phyloP scores from a whole-genome alignment of 2,888 invertebrate species.

The Oscheius myriophilus region DNA sequence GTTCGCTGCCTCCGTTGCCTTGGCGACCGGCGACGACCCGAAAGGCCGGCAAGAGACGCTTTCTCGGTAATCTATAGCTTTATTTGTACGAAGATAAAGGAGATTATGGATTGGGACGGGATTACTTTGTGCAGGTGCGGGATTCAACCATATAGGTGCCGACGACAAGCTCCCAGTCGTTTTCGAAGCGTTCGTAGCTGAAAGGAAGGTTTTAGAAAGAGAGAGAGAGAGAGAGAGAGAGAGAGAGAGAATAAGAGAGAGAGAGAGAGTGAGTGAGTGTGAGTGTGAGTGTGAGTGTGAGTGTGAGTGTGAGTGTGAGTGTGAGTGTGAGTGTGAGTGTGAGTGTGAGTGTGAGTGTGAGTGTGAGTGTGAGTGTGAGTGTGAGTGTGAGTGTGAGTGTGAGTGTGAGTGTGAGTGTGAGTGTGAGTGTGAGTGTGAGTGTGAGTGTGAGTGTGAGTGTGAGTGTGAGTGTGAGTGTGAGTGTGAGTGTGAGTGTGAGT shows the following conservation, averaged over 20 bases:
- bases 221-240: not conserved
- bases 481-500: too few relatives aligned
- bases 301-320: too few relatives aligned
- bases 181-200: slow-evolving; percentile 4
- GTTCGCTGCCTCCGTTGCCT: too few relatives aligned
- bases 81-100: not conserved
- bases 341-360: not conserved
- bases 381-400: too few relatives aligned
- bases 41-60: too few relatives aligned
- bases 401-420: not conserved
- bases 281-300: not conserved
- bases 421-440: too few relatives aligned
- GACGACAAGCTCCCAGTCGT: slow-evolving; percentile 17
- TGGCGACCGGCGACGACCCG: too few relatives aligned
- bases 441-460: too few relatives aligned
- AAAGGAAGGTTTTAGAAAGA: not conserved
- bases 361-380: too few relatives aligned
- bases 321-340: not conserved
- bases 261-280: too few relatives aligned
- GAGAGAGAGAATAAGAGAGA: too few relatives aligned
- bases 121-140: not conserved
- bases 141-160: slow-evolving; percentile 24
- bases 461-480: not conserved
- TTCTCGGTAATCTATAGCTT: too few relatives aligned
- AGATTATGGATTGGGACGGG: not conserved